Conservation (phyloP, 2,797 vertebrate species). For the Acomys russatus region DNA sequence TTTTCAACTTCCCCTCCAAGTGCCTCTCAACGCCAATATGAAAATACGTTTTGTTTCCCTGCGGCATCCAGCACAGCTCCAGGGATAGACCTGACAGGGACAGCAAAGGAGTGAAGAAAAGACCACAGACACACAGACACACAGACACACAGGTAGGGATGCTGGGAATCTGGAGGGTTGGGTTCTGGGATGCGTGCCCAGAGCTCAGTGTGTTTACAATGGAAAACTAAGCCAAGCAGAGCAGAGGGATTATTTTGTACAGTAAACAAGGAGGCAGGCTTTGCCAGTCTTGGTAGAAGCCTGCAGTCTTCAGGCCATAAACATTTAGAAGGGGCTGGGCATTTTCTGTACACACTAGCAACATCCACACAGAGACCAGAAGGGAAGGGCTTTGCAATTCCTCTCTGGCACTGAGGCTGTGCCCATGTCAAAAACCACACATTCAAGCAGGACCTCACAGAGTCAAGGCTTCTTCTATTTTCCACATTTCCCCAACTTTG, state of each 20-base stretch:
- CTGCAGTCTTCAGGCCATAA: background rate
- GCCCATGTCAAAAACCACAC: background rate
- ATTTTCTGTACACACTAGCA: background rate
- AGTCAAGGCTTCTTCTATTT: background rate
- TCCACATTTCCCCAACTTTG: background rate
- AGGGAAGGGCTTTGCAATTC: too few relatives aligned
- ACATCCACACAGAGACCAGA: background rate
- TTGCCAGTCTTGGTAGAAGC: background rate
- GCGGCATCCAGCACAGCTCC: background rate
- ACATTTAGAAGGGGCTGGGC: background rate
- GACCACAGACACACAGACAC: background rate
- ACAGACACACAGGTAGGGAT: background rate
- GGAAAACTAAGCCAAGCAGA: background rate
- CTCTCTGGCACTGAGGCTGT: background rate
- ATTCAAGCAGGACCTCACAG: background rate
- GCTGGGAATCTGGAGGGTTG: background rate
- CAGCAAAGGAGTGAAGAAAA: background rate
- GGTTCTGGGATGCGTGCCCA: background rate
- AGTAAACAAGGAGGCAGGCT: background rate
- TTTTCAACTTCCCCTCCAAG: constrained; percentile 30
- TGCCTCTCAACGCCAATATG: background rate
- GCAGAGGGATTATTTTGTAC: background rate
- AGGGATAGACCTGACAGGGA: background rate
- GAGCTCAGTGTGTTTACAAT: background rate
- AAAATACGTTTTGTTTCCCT: background rate